These are phyloP conservation scores for Microhierax caerulescens DNA, from an alignment of 2,797 vertebrate genomes.

Conservation along the genomic window DNA sequence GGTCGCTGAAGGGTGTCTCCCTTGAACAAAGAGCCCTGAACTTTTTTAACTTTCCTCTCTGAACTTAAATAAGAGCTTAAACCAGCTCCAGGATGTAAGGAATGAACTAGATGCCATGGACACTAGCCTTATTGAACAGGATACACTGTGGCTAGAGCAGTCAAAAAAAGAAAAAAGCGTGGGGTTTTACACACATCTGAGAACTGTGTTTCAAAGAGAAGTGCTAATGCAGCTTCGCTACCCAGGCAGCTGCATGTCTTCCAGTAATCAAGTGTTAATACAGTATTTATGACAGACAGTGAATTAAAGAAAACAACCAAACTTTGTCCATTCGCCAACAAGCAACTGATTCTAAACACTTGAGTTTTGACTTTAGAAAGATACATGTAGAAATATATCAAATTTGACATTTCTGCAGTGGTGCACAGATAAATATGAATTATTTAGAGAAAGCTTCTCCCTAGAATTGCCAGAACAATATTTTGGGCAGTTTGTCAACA, in stretches of 20 bases:
- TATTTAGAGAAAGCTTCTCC: not conserved
- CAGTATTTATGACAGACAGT: not conserved
- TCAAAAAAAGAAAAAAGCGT: not conserved
- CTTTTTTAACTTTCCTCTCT: not conserved
- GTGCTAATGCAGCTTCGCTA: not conserved
- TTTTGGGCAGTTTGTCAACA: not conserved
- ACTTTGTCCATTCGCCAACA: not conserved
- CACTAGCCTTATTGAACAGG: not conserved
- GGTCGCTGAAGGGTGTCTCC: not conserved
- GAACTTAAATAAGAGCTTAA: not conserved
- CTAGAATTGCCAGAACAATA: not conserved
- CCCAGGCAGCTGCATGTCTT: not conserved
- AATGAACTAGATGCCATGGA: not conserved
- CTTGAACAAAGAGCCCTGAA: not conserved
- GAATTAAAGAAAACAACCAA: not conserved
- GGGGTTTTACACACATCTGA: not conserved
- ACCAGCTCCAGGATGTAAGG: not conserved
- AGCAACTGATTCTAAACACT: not conserved
- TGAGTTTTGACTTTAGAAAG: not conserved
- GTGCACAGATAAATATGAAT: not conserved
- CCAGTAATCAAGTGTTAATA: not conserved
- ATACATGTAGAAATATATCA: not conserved
- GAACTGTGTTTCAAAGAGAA: not conserved
- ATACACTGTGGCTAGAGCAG: not conserved
- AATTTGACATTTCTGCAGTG: not conserved